Percentiles rank a stretch among this genome's conserved stretches.
phyloP scores from a whole-genome alignment of 1,140 invertebrate species.

The Anoplophora glabripennis region DNA sequence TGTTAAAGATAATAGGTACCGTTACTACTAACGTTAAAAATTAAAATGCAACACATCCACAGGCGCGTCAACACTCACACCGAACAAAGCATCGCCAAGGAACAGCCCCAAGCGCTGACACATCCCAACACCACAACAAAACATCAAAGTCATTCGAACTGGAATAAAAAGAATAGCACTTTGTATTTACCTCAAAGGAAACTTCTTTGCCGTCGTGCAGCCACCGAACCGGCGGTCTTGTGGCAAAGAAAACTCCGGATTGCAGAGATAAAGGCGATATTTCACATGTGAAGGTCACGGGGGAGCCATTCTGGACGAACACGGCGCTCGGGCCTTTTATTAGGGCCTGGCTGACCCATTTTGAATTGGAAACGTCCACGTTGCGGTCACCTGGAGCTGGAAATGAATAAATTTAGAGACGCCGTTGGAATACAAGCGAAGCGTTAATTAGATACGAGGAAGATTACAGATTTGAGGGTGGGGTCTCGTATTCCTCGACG shows the following conservation, averaged over 20 bases:
- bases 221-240: constrained; percentile 40
- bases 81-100: too few species aligned
- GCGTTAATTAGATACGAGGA: too few species aligned
- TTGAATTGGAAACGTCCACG: constrained; percentile 21
- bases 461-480: too few species aligned
- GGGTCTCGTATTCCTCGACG: too few species aligned
- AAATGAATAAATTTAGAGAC: neutral
- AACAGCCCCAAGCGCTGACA: too few species aligned
- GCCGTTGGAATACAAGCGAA: neutral
- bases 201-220: constrained; percentile 43
- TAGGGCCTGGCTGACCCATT: constrained; percentile 36
- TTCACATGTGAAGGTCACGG: constrained; percentile 46
- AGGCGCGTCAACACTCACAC: too few species aligned
- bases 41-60: too few species aligned
- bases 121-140: constrained; percentile 1
- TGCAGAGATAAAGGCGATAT: constrained; percentile 34
- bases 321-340: constrained; percentile 45
- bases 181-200: constrained; percentile 38
- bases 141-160: neutral
- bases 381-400: constrained; percentile 22
- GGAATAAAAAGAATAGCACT: constrained; percentile 2
- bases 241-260: constrained; percentile 26
- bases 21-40: too few species aligned
- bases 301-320: constrained; percentile 43
- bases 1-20: too few species aligned